These are phyloP conservation scores for Andrena minutula DNA, from an alignment of 2,888 invertebrate genomes.

Conservation along the genomic window DNA sequence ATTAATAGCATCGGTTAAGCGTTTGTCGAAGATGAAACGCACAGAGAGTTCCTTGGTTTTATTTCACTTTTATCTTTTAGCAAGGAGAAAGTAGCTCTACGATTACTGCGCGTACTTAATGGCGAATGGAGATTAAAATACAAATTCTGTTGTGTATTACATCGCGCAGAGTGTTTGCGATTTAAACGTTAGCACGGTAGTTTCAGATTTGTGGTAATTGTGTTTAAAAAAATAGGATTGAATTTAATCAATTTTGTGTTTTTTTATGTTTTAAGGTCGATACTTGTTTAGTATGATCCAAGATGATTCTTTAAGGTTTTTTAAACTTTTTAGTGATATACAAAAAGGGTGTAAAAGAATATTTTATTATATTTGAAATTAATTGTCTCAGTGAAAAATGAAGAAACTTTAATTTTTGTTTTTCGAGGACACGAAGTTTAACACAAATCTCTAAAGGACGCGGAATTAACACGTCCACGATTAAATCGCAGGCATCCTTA, in stretches of 20 bases:
- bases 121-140: conserved; percentile 24
- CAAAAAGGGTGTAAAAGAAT: no score
- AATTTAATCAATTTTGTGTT: not conserved
- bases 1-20: not conserved
- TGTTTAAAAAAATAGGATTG: not conserved
- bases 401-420: no score
- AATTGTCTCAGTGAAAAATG: no score
- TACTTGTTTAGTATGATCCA: no score
- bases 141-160: not conserved
- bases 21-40: not conserved
- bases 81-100: not conserved
- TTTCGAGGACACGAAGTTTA: not conserved
- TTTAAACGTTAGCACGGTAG: conserved; percentile 25
- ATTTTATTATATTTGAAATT: no score
- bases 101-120: conserved; percentile 22
- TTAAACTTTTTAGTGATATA: no score
- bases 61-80: conserved; percentile 21
- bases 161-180: conserved; percentile 36
- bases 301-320: no score
- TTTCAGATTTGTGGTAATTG: conserved; percentile 36
- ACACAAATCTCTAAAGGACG: not conserved
- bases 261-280: not conserved
- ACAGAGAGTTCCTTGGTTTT: conserved; percentile 1
- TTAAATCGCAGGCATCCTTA: conserved; percentile 41
- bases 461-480: conserved; percentile 29